Evolutionary conservation across 1,140 invertebrate species (phyloP).

Genomic region (Drosophila varians): DNA sequence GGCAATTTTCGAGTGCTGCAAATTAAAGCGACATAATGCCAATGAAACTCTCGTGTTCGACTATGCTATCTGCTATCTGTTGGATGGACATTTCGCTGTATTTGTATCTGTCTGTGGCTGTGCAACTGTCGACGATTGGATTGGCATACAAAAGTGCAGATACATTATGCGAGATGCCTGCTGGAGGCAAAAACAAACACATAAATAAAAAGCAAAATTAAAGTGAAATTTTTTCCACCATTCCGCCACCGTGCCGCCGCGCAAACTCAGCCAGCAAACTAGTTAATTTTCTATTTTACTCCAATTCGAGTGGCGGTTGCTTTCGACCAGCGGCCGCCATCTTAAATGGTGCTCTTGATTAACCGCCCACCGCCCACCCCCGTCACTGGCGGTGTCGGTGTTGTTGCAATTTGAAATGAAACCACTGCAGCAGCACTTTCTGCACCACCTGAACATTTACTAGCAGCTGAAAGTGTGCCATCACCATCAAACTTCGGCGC

Average conservation of each 20-base stretch:
- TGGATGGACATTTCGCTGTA: neutral
- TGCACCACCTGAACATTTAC: conserved; percentile 28
- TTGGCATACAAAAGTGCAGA: conserved; percentile 74
- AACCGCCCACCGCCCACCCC: conserved; percentile 28
- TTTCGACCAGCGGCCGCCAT: conserved; percentile 58
- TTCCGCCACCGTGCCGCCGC: conserved; percentile 29
- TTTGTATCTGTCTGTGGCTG: conserved; percentile 10
- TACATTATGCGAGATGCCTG: conserved; percentile 60
- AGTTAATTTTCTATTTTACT: conserved; percentile 83
- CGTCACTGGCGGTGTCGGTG: neutral
- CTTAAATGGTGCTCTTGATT: conserved; percentile 49
- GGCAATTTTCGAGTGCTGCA: conserved; percentile 48
- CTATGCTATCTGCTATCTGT: conserved; percentile 7
- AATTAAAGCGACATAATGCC: conserved; percentile 68
- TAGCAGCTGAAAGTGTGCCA: conserved; percentile 53
- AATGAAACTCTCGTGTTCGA: conserved; percentile 62
- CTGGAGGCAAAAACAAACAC: conserved; percentile 74
- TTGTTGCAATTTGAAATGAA: conserved; percentile 56
- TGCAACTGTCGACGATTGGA: conserved; percentile 55
- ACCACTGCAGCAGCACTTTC: conserved; percentile 61
- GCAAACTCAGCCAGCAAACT: conserved; percentile 64
- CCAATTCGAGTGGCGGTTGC: conserved; percentile 73
- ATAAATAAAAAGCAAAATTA: conserved; percentile 82
- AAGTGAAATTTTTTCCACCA: conserved; percentile 76
- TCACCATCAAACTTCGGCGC: conserved; percentile 10